phyloP scores from a whole-genome alignment of 2,888 invertebrate species.

The Cloeon dipterum region DNA sequence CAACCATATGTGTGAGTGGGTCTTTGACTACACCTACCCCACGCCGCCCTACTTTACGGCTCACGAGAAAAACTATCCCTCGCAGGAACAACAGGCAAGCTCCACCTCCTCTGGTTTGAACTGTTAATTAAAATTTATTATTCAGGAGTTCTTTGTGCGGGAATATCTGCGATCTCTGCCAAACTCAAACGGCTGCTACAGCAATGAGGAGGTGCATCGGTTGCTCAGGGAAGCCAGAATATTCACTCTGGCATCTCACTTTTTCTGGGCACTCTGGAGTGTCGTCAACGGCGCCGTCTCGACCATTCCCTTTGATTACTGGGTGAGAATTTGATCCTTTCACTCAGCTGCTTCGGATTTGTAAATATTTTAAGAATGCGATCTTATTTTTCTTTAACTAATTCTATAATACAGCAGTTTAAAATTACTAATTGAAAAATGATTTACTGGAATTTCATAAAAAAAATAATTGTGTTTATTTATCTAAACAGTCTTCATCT shows the following conservation, averaged over 20 bases:
- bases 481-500: no score
- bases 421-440: no score
- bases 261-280: constrained; percentile 32
- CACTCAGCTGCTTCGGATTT: neutral
- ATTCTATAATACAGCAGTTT: neutral
- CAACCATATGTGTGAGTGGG: constrained; percentile 28
- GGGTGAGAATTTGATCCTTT: constrained; percentile 15
- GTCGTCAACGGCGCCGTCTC: constrained; percentile 23
- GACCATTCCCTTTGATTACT: constrained; percentile 24
- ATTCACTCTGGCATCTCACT: constrained; percentile 28
- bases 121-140: no score
- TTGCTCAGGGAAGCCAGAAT: constrained; percentile 23
- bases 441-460: no score
- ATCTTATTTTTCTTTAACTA: neutral
- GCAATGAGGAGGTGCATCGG: constrained; percentile 11
- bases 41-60: constrained; percentile 20
- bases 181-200: neutral
- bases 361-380: neutral
- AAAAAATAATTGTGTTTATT: no score
- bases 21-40: constrained; percentile 21
- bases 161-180: neutral
- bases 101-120: no score
- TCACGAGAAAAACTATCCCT: constrained; percentile 20
- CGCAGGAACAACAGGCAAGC: constrained; percentile 21
- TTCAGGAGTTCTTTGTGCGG: neutral